phyloP scores from a whole-genome alignment of 2,113 vertebrate genomes.

The Xiphorhynchus elegans region DNA sequence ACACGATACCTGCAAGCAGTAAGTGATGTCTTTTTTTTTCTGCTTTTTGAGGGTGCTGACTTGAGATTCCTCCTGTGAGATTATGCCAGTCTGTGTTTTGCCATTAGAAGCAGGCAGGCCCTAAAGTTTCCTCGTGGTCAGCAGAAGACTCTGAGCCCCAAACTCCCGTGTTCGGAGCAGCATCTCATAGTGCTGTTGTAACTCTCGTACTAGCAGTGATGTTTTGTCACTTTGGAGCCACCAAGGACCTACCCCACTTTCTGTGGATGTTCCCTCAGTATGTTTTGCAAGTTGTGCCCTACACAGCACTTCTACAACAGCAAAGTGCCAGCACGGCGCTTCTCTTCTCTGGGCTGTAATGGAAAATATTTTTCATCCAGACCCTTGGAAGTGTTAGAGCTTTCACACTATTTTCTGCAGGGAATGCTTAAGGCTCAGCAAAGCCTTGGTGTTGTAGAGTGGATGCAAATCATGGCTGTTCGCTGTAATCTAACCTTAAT shows the following conservation, averaged over 20 bases:
- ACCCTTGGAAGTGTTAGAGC: background rate
- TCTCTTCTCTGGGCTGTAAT: background rate
- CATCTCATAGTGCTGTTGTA: fast-evolving
- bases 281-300: conserved; percentile 6
- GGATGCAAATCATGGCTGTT: background rate
- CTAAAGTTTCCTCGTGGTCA: background rate
- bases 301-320: conserved; percentile 5
- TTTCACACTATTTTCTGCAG: fast-evolving
- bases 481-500: background rate
- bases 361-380: conserved; percentile 33
- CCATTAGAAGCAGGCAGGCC: background rate
- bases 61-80: background rate
- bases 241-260: conserved; percentile 59
- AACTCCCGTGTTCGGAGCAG: fast-evolving
- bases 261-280: background rate
- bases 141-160: background rate
- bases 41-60: background rate
- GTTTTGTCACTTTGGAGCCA: background rate
- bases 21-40: background rate
- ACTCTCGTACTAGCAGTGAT: background rate
- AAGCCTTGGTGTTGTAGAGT: background rate
- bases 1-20: background rate
- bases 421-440: background rate
- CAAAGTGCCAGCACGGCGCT: background rate
- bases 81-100: fast-evolving